These are phyloP conservation scores for Chrysolina oricalcia DNA, from an alignment of 2,888 invertebrate genomes.

Conservation along the genomic window DNA sequence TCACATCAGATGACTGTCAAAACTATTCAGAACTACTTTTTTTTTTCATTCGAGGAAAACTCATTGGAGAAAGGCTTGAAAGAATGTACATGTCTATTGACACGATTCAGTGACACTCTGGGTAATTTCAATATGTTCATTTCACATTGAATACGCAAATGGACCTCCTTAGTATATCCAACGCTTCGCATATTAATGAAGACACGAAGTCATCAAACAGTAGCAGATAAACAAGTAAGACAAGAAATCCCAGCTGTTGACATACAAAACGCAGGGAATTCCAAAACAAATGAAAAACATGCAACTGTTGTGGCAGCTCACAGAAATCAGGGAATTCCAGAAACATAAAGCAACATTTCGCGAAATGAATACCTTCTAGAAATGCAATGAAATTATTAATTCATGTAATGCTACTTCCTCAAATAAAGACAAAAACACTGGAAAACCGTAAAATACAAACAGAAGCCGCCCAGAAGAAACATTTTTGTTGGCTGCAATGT, in stretches of 20 bases:
- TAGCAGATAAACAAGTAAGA: neutral
- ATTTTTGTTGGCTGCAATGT: no score
- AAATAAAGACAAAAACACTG: no score
- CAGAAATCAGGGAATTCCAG: slow-evolving; percentile 4
- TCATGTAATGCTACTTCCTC: neutral
- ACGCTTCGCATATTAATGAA: neutral
- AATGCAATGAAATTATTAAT: slow-evolving; percentile 11
- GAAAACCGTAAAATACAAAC: no score
- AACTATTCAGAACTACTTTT: no score
- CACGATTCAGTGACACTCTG: no score
- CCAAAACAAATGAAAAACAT: slow-evolving; percentile 3
- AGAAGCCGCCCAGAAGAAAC: no score
- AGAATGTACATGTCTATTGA: neutral
- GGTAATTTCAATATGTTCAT: no score
- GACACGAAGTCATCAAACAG: neutral
- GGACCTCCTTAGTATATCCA: neutral
- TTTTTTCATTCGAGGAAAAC: neutral
- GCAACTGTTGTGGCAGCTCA: neutral
- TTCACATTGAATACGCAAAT: neutral
- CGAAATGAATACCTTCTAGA: neutral
- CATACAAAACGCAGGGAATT: slow-evolving; percentile 11
- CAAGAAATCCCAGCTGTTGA: neutral
- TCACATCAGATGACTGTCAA: no score
- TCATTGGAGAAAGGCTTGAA: neutral
- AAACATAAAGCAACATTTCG: neutral